Evolutionary conservation across 2,113 vertebrate species (phyloP).

Genomic region (Nerophis lumbriciformis): DNA sequence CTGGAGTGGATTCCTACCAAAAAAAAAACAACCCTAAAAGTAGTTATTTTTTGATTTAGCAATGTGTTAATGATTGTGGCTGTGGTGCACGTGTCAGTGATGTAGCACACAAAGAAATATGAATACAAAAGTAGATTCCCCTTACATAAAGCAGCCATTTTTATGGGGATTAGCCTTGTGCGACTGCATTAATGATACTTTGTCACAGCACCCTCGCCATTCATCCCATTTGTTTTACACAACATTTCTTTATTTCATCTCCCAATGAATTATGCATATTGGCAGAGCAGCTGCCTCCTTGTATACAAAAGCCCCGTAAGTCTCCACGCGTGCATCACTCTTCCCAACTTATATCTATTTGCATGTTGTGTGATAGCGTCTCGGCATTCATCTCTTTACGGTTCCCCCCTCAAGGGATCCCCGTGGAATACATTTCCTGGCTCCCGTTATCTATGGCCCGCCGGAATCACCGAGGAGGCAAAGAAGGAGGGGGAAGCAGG

Average conservation of each 20-base stretch:
- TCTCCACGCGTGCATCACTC: conserved; percentile 21
- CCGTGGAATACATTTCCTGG: conserved; percentile 27
- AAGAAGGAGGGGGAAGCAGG: conserved; percentile 10
- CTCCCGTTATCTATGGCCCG: conserved; percentile 13
- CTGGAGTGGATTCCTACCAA: too few relatives aligned
- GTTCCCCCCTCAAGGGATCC: conserved; percentile 37
- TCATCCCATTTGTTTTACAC: conserved; percentile 13
- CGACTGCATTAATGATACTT: conserved; percentile 30
- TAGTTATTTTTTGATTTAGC: too few relatives aligned
- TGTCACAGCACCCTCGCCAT: conserved; percentile 8
- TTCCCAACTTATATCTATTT: conserved; percentile 31
- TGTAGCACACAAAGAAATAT: conserved; percentile 15
- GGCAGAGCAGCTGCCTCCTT: conserved; percentile 25
- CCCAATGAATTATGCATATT: conserved; percentile 27
- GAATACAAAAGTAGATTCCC: conserved; percentile 25
- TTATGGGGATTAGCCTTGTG: conserved; percentile 29
- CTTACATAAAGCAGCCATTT: conserved; percentile 32
- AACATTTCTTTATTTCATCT: conserved; percentile 10
- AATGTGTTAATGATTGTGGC: too few relatives aligned
- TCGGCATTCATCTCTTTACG: conserved; percentile 25
- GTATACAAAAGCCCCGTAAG: conserved; percentile 27
- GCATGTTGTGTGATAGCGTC: conserved; percentile 30
- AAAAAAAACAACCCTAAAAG: too few relatives aligned
- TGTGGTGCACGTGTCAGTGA: too few relatives aligned
- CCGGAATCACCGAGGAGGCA: conserved; percentile 27